phyloP scores from a whole-genome alignment of 2,888 invertebrate genomes.

The Scrobipalpa costella region DNA sequence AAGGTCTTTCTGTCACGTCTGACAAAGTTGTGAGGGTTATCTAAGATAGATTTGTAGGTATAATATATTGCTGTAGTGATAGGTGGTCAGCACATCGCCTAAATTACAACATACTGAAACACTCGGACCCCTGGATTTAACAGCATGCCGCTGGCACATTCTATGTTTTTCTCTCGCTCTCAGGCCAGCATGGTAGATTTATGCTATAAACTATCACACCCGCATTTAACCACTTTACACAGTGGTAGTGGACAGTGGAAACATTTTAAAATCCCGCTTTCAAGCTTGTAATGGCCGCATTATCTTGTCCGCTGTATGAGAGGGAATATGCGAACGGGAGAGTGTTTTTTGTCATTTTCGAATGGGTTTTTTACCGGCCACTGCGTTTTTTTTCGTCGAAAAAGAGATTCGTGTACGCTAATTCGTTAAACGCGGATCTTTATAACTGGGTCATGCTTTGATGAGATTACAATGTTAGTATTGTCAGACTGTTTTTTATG shows the following conservation, averaged over 20 bases:
- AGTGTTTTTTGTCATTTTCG: conserved; percentile 7
- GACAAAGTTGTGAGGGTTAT: too few relatives aligned
- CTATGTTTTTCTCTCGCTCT: too few relatives aligned
- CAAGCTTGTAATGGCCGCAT: conserved; percentile 11
- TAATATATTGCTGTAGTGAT: too few relatives aligned
- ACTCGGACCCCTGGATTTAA: too few relatives aligned
- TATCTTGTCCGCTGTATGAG: conserved; percentile 12
- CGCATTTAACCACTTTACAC: conserved; percentile 13
- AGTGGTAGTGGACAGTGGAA: not conserved
- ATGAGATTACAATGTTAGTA: not conserved
- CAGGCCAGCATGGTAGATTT: too few relatives aligned
- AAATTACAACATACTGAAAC: too few relatives aligned
- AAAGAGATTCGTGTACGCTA: conserved; percentile 4
- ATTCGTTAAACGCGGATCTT: conserved; percentile 2
- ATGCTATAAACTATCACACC: conserved; percentile 1
- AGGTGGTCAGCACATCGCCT: too few relatives aligned
- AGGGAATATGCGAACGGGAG: conserved; percentile 3
- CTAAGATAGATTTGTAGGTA: too few relatives aligned
- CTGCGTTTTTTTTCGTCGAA: conserved; percentile 1
- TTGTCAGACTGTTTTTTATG: not conserved
- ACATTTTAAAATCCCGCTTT: conserved; percentile 14
- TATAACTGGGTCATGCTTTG: conserved; percentile 9
- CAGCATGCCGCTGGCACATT: too few relatives aligned
- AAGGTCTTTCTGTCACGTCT: too few relatives aligned
- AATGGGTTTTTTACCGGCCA: conserved; percentile 10